Conservation (phyloP, 1,140 invertebrate species). For the Delia radicum region DNA sequence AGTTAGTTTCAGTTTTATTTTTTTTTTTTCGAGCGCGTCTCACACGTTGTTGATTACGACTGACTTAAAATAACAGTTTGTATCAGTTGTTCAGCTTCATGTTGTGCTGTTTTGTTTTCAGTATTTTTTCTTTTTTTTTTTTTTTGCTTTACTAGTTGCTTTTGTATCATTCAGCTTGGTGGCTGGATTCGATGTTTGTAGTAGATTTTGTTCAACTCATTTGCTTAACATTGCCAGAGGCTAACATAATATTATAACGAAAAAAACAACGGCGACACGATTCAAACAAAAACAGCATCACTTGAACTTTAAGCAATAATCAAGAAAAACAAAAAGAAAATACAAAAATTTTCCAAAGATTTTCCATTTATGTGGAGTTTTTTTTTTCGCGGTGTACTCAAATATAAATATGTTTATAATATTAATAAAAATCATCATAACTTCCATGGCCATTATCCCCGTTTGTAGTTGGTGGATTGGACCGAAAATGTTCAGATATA, state of each 20-base stretch:
- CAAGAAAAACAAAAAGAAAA: background rate
- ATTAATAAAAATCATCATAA: no score
- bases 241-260: background rate
- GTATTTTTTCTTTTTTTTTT: no score
- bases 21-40: slow-evolving; percentile 17
- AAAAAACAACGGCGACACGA: background rate
- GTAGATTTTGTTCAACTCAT: slow-evolving; percentile 18
- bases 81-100: slow-evolving; percentile 14
- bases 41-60: slow-evolving; percentile 23
- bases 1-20: slow-evolving; percentile 21
- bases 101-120: background rate
- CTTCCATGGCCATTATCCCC: no score
- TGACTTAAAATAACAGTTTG: slow-evolving; percentile 19
- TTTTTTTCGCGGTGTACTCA: no score
- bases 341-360: background rate
- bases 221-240: slow-evolving; percentile 21
- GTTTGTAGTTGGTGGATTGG: no score
- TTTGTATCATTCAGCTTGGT: background rate
- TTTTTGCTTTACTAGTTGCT: background rate
- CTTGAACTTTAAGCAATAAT: background rate
- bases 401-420: no score
- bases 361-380: no score
- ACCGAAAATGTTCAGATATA: no score
- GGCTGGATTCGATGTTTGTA: background rate
- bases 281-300: background rate